A percentile compares a stretch with the other conserved stretches of the same genome.
Evolutionary conservation across 2,888 invertebrate genomes (phyloP).

Genomic region (Adineta ricciae): DNA sequence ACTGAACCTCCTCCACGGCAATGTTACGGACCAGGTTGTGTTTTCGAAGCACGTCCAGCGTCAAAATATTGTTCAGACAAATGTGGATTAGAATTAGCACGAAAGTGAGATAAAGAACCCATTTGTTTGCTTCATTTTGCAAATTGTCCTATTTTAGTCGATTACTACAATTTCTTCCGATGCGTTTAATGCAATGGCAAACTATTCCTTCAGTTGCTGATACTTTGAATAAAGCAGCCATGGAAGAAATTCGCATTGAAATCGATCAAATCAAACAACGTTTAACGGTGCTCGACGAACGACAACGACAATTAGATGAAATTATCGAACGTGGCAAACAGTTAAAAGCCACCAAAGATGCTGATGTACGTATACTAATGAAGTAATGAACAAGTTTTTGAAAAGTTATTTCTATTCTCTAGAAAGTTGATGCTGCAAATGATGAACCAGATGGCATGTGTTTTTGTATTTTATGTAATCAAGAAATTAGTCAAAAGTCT

Average conservation of each 20-base stretch:
- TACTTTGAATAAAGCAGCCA: constrained; percentile 60
- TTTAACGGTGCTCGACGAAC: constrained; percentile 53
- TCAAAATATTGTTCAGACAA: constrained; percentile 87
- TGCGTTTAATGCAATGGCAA: constrained; percentile 84
- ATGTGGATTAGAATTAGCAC: constrained; percentile 79
- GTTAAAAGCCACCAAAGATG: constrained; percentile 21
- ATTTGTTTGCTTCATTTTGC: constrained; percentile 34
- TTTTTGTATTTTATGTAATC: constrained; percentile 83
- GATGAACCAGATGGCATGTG: constrained; percentile 18
- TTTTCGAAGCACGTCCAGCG: constrained; percentile 62
- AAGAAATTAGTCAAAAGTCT: constrained; percentile 78
- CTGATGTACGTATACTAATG: background rate
- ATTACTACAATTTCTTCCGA: constrained; percentile 64
- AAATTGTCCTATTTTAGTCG: constrained; percentile 40
- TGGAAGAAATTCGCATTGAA: constrained; percentile 64
- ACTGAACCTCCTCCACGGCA: constrained; percentile 53
- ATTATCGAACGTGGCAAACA: constrained; percentile 69
- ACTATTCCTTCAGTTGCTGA: constrained; percentile 74
- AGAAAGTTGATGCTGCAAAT: constrained; percentile 15
- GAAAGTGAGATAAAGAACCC: constrained; percentile 55
- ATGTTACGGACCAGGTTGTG: constrained; percentile 82
- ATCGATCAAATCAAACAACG: constrained; percentile 68
- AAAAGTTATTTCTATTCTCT: background rate
- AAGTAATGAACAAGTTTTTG: background rate
- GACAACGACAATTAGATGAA: constrained; percentile 61